Conservation (phyloP, 2,888 invertebrate genomes). For the Andrena hattorfiana region DNA sequence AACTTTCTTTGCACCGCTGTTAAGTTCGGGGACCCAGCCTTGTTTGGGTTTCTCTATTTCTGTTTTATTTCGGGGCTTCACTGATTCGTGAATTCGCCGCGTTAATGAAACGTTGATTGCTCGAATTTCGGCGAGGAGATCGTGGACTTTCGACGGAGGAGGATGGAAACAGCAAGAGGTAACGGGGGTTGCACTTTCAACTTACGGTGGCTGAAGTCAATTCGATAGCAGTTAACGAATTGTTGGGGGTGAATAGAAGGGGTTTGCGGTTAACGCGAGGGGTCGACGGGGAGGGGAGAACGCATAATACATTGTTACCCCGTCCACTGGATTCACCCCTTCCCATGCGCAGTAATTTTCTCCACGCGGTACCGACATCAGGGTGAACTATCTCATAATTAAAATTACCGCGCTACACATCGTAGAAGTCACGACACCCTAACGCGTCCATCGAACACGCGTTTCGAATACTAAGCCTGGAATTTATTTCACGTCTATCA, state of each 20-base stretch:
- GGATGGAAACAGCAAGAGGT: slow-evolving; percentile 33
- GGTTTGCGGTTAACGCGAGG: slow-evolving; percentile 81
- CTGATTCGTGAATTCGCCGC: background rate
- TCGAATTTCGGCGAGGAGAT: slow-evolving; percentile 13
- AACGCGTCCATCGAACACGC: background rate
- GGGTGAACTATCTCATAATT: slow-evolving; percentile 78
- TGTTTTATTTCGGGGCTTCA: background rate
- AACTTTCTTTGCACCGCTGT: no score
- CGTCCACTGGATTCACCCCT: slow-evolving; percentile 75
- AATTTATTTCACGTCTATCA: slow-evolving; percentile 21
- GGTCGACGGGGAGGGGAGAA: slow-evolving; percentile 74
- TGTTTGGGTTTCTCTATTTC: no score
- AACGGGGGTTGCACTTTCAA: slow-evolving; percentile 57
- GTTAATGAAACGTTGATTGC: slow-evolving; percentile 20
- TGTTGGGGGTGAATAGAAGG: slow-evolving; percentile 79
- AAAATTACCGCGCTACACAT: slow-evolving; percentile 77
- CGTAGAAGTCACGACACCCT: slow-evolving; percentile 20
- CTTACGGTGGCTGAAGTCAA: slow-evolving; percentile 71
- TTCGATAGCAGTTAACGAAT: slow-evolving; percentile 83
- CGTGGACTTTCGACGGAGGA: slow-evolving; percentile 29
- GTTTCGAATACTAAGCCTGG: background rate
- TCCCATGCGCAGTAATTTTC: slow-evolving; percentile 72
- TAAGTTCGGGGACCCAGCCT: no score
- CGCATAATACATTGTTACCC: slow-evolving; percentile 84
- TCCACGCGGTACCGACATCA: slow-evolving; percentile 62